Percentiles rank a stretch among this genome's conserved stretches.
phyloP scores from a whole-genome alignment of 2,113 vertebrate genomes.

The Uria aalge region DNA sequence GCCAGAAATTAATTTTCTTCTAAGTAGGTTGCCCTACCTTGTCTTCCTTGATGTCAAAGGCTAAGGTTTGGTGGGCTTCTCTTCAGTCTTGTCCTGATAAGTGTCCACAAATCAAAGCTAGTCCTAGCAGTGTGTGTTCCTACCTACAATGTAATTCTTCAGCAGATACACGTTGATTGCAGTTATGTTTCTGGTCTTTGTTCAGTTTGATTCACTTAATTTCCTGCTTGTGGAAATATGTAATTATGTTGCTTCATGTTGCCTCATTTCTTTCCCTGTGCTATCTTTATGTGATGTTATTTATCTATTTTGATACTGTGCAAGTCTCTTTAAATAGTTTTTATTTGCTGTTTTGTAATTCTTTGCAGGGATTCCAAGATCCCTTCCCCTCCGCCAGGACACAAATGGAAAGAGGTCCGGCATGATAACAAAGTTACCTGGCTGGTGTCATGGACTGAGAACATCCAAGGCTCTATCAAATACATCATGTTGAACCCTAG shows the following conservation, averaged over 20 bases:
- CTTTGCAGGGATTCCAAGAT: conserved; percentile 87
- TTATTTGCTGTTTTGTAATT: not conserved
- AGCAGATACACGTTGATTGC: not conserved
- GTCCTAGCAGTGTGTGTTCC: not conserved
- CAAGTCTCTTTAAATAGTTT: not conserved
- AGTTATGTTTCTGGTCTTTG: not conserved
- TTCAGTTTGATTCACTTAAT: not conserved
- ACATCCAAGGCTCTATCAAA: conserved; percentile 97
- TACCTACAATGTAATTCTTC: not conserved
- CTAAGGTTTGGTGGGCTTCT: not conserved
- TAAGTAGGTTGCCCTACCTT: not conserved
- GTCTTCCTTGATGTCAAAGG: not conserved
- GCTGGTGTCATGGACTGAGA: conserved; percentile 97
- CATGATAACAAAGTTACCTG: conserved; percentile 97
- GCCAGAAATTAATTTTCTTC: not conserved
- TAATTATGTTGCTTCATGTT: not conserved
- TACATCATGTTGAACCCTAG: conserved; percentile 98
- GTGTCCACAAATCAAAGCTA: not conserved
- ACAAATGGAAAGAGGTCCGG: conserved; percentile 93
- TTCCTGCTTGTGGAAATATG: not conserved
- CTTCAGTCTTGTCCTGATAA: not conserved
- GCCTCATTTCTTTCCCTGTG: not conserved
- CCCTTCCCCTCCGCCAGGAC: conserved; percentile 87
- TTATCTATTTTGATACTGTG: not conserved
- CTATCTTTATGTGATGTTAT: not conserved